Percentiles rank a stretch among this genome's conserved stretches.
Evolutionary conservation across 2,888 invertebrate species (phyloP).

Genomic region (Bugula neritina): DNA sequence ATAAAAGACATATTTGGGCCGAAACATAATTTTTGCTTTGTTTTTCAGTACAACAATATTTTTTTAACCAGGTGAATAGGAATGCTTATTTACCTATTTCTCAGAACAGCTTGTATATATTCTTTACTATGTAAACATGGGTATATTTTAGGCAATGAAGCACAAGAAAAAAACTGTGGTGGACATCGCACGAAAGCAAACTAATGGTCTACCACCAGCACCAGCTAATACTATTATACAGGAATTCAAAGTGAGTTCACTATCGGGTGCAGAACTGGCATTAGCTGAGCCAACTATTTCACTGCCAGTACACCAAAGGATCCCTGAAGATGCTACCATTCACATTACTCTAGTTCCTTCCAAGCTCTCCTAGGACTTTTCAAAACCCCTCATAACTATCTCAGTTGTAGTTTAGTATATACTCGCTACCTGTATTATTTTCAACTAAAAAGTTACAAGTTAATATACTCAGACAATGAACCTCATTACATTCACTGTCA

Average conservation of each 20-base stretch:
- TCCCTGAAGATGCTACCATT: slow-evolving; percentile 77
- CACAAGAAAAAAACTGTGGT: neutral
- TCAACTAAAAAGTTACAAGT: too few relatives aligned
- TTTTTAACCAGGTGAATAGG: too few relatives aligned
- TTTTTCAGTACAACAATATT: too few relatives aligned
- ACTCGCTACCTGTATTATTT: too few relatives aligned
- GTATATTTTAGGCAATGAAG: slow-evolving; percentile 16
- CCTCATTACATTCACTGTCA: neutral
- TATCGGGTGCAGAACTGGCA: neutral
- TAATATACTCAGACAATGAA: neutral
- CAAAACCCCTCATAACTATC: too few relatives aligned
- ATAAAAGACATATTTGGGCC: too few relatives aligned
- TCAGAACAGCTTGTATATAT: too few relatives aligned
- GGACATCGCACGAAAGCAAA: neutral
- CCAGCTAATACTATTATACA: neutral
- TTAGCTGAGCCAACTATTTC: neutral
- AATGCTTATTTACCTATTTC: too few relatives aligned
- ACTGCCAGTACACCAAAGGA: slow-evolving; percentile 81
- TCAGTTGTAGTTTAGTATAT: too few relatives aligned
- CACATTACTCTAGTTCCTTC: slow-evolving; percentile 90
- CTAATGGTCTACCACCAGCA: neutral
- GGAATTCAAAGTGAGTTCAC: neutral
- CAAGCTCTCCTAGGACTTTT: slow-evolving; percentile 37
- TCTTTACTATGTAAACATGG: neutral
- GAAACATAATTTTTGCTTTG: too few relatives aligned